These are phyloP conservation scores for Chaetoderma sp. DNA, from an alignment of 2,888 invertebrate genomes.

Conservation along the genomic window DNA sequence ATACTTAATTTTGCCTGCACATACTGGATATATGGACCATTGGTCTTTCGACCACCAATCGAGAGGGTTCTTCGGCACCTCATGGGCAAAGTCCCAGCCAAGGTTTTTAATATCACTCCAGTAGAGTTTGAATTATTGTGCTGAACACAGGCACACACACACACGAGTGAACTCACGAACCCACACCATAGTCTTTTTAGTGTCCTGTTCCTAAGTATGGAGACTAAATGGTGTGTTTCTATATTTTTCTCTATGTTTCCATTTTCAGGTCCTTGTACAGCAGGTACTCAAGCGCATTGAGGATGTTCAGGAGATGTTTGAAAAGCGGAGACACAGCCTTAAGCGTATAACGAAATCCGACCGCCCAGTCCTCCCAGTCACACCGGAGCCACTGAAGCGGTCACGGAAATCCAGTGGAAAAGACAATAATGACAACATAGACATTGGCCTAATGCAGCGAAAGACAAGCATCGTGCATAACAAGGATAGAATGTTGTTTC, in stretches of 20 bases:
- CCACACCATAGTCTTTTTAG: neutral
- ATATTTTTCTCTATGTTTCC: neutral
- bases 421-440: neutral
- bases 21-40: too few relatives aligned
- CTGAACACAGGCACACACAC: too few relatives aligned
- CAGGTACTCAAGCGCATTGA: conserved; percentile 93
- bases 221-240: neutral
- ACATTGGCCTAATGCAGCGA: neutral
- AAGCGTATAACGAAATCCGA: conserved; percentile 64
- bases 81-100: too few relatives aligned
- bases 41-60: too few relatives aligned
- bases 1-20: too few relatives aligned
- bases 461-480: too few relatives aligned
- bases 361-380: conserved; percentile 84
- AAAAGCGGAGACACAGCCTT: conserved; percentile 76
- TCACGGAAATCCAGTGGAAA: conserved; percentile 28
- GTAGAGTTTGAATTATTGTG: neutral
- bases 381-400: conserved; percentile 74
- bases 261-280: conserved; percentile 55
- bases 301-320: conserved; percentile 93
- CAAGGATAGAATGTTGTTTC: too few relatives aligned
- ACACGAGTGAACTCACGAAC: neutral
- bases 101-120: neutral
- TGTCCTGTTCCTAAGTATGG: neutral
- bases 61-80: too few relatives aligned